phyloP scores from a whole-genome alignment of 92 coral and sea anemone species.

The Palythoa grandis region DNA sequence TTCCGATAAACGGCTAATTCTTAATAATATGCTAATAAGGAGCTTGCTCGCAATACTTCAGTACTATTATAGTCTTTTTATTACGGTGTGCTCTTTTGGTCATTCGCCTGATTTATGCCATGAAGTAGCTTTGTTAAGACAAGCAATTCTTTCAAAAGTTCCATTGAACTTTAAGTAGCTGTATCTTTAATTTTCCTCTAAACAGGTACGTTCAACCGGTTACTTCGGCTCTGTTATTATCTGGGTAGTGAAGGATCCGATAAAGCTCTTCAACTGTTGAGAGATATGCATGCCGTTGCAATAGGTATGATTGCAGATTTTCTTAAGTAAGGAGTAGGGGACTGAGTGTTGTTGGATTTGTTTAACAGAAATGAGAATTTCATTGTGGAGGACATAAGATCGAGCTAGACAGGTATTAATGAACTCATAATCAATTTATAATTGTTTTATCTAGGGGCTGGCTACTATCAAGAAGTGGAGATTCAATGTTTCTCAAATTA shows the following conservation, averaged over 20 bases:
- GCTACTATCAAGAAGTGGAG: too few relatives aligned
- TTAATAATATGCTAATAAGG: too few relatives aligned
- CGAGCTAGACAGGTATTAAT: too few relatives aligned
- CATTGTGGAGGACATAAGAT: background rate
- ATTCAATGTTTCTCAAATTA: too few relatives aligned
- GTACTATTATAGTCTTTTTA: too few relatives aligned
- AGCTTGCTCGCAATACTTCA: too few relatives aligned
- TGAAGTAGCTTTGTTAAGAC: background rate
- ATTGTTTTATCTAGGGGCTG: too few relatives aligned
- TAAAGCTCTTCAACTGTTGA: conserved; percentile 26
- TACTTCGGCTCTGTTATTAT: conserved; percentile 30
- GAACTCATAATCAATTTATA: too few relatives aligned
- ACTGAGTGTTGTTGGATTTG: background rate
- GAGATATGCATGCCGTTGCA: conserved; percentile 38
- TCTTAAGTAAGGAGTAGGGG: too few relatives aligned
- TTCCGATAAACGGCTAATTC: too few relatives aligned
- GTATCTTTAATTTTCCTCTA: background rate
- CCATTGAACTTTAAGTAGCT: background rate
- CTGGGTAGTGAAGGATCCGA: conserved; percentile 31
- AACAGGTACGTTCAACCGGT: conserved; percentile 34
- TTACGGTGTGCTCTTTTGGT: too few relatives aligned
- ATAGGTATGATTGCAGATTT: conserved; percentile 2
- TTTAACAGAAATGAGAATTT: background rate
- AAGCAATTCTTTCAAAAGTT: background rate
- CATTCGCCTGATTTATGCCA: too few relatives aligned